phyloP scores from a whole-genome alignment of 2,888 invertebrate genomes.

The Lypha dubia region DNA sequence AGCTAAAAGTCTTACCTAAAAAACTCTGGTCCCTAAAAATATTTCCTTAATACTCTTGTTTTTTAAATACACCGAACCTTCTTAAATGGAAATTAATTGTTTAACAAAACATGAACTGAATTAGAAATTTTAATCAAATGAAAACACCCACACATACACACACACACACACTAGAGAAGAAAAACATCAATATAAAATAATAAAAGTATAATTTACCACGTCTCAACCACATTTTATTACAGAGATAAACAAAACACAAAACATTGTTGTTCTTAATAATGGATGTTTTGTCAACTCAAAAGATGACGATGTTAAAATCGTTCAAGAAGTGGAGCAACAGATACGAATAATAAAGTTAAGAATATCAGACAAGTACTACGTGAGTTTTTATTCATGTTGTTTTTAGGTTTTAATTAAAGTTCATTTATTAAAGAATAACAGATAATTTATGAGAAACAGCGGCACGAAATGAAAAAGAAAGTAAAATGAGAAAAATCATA shows the following conservation, averaged over 20 bases:
- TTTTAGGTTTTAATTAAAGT: slow-evolving; percentile 34
- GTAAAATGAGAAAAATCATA: no score
- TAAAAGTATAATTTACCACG: slow-evolving; percentile 59
- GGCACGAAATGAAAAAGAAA: not conserved
- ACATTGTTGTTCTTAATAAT: slow-evolving; percentile 26
- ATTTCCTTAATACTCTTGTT: no score
- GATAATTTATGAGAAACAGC: not conserved
- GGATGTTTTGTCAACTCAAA: slow-evolving; percentile 10
- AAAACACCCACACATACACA: not conserved
- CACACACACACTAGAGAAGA: not conserved
- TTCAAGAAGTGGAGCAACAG: not conserved
- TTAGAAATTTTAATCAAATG: slow-evolving; percentile 23
- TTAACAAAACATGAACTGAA: slow-evolving; percentile 35
- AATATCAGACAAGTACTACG: slow-evolving; percentile 15
- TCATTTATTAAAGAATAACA: slow-evolving; percentile 8
- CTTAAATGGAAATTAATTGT: slow-evolving; percentile 10
- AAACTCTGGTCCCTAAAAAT: not conserved
- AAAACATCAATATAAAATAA: slow-evolving; percentile 17
- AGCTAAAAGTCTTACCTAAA: not conserved
- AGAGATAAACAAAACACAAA: no score
- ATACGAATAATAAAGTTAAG: not conserved
- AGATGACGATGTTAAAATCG: slow-evolving; percentile 3
- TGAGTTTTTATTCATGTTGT: not conserved
- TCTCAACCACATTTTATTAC: slow-evolving; percentile 36
- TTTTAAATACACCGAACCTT: not conserved